Evolutionary conservation across 1,140 invertebrate species (phyloP).

Genomic region (Calosoma granatense): DNA sequence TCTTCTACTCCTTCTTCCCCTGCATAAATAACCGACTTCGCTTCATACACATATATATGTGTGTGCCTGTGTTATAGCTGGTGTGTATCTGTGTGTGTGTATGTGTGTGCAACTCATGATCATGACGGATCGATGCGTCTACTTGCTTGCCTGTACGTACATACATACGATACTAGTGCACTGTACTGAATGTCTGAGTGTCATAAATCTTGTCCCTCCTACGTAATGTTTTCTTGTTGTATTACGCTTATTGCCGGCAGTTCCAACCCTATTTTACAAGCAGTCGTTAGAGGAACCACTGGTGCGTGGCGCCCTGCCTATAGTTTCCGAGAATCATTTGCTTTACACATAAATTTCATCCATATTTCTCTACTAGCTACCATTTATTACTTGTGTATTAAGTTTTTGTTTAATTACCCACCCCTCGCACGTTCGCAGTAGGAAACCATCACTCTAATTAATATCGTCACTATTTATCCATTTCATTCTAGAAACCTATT

Average conservation of each 20-base stretch:
- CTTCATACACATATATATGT: background rate
- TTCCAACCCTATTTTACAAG: background rate
- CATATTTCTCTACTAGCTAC: background rate
- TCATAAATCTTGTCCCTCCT: background rate
- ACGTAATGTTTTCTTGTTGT: constrained; percentile 4
- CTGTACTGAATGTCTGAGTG: background rate
- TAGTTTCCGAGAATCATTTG: background rate
- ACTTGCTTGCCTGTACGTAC: too few species aligned
- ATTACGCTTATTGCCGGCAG: background rate
- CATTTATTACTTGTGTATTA: background rate
- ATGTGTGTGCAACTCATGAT: too few species aligned
- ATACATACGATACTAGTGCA: too few species aligned
- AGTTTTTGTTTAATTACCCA: background rate
- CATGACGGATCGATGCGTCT: too few species aligned
- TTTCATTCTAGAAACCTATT: too few species aligned
- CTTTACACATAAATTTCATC: background rate
- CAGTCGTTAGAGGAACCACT: background rate
- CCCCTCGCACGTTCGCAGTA: too few species aligned
- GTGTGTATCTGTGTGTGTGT: too few species aligned
- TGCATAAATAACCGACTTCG: background rate
- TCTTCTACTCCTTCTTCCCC: background rate
- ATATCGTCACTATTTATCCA: background rate
- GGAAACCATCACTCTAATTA: too few species aligned
- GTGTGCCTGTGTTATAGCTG: too few species aligned
- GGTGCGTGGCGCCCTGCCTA: background rate